Conservation (phyloP, 2,888 invertebrate species). For the Biston stratarius region DNA sequence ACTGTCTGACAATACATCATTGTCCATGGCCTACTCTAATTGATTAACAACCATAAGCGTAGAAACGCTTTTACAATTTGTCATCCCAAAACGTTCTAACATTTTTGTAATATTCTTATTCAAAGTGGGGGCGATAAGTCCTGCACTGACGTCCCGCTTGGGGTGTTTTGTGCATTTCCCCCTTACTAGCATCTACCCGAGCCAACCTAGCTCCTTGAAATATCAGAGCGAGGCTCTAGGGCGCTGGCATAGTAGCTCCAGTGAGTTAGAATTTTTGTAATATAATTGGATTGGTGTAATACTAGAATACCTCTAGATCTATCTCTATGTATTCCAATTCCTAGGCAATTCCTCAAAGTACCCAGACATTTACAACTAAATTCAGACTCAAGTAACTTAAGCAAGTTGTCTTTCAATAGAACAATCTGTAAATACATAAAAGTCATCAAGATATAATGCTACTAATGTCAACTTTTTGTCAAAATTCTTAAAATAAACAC, state of each 20-base stretch:
- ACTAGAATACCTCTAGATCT: background rate
- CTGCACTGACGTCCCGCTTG: too few relatives aligned
- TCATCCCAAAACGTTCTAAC: slow-evolving; percentile 30
- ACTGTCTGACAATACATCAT: background rate
- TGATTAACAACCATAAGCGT: background rate
- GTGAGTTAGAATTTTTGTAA: too few relatives aligned
- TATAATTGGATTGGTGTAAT: slow-evolving; percentile 24
- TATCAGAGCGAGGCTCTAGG: too few relatives aligned
- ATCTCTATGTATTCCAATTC: slow-evolving; percentile 6
- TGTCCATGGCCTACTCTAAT: background rate
- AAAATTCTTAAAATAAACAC: slow-evolving; percentile 7
- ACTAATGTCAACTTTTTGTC: slow-evolving; percentile 4
- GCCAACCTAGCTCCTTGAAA: too few relatives aligned
- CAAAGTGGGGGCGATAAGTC: too few relatives aligned
- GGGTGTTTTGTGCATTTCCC: too few relatives aligned
- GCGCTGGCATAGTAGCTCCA: too few relatives aligned
- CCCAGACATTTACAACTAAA: slow-evolving; percentile 6
- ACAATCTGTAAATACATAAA: background rate
- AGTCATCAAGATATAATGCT: slow-evolving; percentile 8
- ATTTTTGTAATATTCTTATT: too few relatives aligned
- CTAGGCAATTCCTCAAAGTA: slow-evolving; percentile 1
- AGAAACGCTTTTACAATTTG: slow-evolving; percentile 29
- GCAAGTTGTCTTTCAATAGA: background rate
- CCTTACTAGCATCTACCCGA: too few relatives aligned
- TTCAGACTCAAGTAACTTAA: slow-evolving; percentile 2